phyloP scores from a whole-genome alignment of 2,113 vertebrate species.

The Corythornis vintsioides region DNA sequence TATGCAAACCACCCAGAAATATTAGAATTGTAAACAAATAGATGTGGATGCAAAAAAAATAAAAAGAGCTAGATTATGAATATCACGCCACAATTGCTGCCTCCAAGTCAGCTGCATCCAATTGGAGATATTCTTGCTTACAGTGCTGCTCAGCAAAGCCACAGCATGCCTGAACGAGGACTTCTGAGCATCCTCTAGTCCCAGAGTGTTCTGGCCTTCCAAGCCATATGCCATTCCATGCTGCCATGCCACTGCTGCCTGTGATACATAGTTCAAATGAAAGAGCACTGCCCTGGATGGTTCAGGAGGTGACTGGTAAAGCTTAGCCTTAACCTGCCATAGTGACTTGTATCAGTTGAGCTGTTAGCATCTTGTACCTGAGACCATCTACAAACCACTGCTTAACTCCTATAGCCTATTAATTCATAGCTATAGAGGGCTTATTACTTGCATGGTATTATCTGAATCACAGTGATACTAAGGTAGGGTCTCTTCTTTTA shows the following conservation, averaged over 20 bases:
- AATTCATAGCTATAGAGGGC: neutral
- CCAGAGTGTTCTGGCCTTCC: neutral
- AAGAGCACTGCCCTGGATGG: neutral
- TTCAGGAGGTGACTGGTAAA: neutral
- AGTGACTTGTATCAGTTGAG: neutral
- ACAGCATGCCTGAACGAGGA: neutral
- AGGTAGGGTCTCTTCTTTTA: neutral
- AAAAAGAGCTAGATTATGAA: neutral
- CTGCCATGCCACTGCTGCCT: neutral
- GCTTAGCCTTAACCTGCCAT: neutral
- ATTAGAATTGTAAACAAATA: neutral
- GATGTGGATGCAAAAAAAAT: neutral
- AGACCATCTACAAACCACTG: neutral
- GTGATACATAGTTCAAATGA: accelerated
- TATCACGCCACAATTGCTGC: neutral
- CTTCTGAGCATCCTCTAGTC: neutral
- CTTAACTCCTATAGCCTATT: neutral
- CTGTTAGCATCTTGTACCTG: neutral
- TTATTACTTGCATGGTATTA: neutral
- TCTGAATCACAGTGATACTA: neutral
- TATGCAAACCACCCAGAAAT: neutral
- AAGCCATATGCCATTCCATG: neutral
- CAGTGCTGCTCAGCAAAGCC: neutral
- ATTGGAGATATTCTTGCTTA: neutral
- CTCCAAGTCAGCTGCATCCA: neutral